phyloP scores from a whole-genome alignment of 2,113 vertebrate species.

The Aptenodytes forsteri region DNA sequence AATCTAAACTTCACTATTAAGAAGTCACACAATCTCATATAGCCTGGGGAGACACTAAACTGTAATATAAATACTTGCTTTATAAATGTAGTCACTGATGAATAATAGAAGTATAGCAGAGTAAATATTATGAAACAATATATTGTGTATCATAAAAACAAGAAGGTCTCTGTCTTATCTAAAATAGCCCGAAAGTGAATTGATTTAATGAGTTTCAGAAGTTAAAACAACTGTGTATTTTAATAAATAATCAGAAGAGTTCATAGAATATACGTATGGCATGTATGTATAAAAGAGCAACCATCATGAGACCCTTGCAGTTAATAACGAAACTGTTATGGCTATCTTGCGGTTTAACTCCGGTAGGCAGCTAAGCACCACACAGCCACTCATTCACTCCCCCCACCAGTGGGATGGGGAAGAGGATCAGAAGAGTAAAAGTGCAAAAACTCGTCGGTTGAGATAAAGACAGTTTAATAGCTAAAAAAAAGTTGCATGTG shows the following conservation, averaged over 20 bases:
- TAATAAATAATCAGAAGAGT: neutral
- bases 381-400: neutral
- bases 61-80: neutral
- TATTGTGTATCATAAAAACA: neutral
- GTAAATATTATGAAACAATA: neutral
- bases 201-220: neutral
- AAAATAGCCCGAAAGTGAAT: neutral
- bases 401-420: neutral
- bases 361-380: neutral
- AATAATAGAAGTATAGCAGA: neutral
- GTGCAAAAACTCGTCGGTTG: fast-evolving
- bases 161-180: neutral
- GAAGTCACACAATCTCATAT: neutral
- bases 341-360: neutral
- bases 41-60: neutral
- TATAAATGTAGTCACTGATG: neutral
- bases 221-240: neutral
- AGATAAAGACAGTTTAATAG: neutral
- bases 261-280: neutral
- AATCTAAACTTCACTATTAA: neutral
- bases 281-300: neutral
- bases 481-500: fast-evolving
- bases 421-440: neutral
- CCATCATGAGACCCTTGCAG: neutral
- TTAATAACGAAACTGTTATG: neutral